A percentile compares a stretch with the other conserved stretches of the same genome.
These are phyloP conservation scores for Castor canadensis DNA, from an alignment of 2,113 vertebrate species.

Conservation along the genomic window DNA sequence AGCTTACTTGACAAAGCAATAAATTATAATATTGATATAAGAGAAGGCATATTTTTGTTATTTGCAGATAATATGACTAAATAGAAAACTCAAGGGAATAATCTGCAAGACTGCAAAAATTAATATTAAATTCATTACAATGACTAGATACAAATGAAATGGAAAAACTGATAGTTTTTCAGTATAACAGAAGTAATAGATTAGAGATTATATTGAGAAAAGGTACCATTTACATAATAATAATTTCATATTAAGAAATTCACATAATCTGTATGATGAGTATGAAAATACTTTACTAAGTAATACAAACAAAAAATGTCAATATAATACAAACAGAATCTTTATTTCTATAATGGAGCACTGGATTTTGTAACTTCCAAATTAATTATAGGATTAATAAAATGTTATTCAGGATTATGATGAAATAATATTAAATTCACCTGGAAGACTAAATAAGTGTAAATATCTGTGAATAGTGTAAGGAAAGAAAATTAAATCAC, in stretches of 20 bases:
- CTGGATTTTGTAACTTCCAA: conserved; percentile 34
- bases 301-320: conserved; percentile 50
- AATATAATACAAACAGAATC: conserved; percentile 18
- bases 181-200: conserved; percentile 53
- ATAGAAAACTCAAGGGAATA: conserved; percentile 50
- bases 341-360: background rate
- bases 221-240: conserved; percentile 58
- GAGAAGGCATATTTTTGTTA: conserved; percentile 28
- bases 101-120: conserved; percentile 54
- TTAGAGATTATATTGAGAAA: conserved; percentile 68
- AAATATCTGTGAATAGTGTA: background rate
- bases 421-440: conserved; percentile 58
- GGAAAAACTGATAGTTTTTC: conserved; percentile 65
- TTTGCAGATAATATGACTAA: conserved; percentile 59
- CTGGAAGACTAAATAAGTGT: background rate
- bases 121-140: conserved; percentile 68
- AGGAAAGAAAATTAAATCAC: conserved; percentile 39
- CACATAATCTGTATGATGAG: conserved; percentile 31
- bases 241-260: conserved; percentile 65
- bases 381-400: conserved; percentile 56
- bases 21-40: conserved; percentile 31
- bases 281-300: conserved; percentile 56
- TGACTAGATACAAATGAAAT: conserved; percentile 70
- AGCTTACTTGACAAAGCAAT: conserved; percentile 12
- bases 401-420: conserved; percentile 16